Evolutionary conservation across 2,113 vertebrate genomes (phyloP), one percentile per base, ranked within the genome.

Genomic region (Onychostoma macrolepis): DNA sequence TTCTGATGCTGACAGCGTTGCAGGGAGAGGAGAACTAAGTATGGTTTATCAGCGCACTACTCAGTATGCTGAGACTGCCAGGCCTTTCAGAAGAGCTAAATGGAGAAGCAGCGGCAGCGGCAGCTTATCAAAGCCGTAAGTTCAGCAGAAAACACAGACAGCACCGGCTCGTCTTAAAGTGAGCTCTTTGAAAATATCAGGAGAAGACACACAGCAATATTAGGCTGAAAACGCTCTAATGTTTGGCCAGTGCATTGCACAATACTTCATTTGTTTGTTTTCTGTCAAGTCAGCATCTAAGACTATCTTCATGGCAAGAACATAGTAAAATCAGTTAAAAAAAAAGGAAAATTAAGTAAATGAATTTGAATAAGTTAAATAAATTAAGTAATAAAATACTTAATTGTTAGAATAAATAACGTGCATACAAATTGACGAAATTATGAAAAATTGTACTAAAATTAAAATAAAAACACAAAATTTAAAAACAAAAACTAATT

Each of bases 41-140:
- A 15, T 17, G 45, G 21, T 86, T 86, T 72, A 80, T 43, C 77
- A 56, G 61, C 48, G 2, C 65, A 72, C 8, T 45, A 36, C 38
- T 28, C 63, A 6, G 4, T 4, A 36, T 41, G 19, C 58, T 21
- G 33, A 61, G 71, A 48, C 36, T 56, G 82, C 6, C 67, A 56
- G 28, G 8, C 6, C 30, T 56, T 74, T 84, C 69, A 84, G 48
- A 75, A 5, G 15, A 36, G 48, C 24, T 72, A 30, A 71, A 69
- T 21, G 28, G 63, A 50, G 19, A 30, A 21, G 19, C 65, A 50
- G 38, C 13, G 30, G 19, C 65, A 50, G 38, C 13, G 1, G 41
- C 19, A 50, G 41, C 38, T 50, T 50, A 67, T 56, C 43, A 53
- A 45, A 45, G 26, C 43, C 41, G 1, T 15, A 17, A n/a, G 6